Conservation (phyloP, 2,113 vertebrate species). For the Pachypanchax playfairii region DNA sequence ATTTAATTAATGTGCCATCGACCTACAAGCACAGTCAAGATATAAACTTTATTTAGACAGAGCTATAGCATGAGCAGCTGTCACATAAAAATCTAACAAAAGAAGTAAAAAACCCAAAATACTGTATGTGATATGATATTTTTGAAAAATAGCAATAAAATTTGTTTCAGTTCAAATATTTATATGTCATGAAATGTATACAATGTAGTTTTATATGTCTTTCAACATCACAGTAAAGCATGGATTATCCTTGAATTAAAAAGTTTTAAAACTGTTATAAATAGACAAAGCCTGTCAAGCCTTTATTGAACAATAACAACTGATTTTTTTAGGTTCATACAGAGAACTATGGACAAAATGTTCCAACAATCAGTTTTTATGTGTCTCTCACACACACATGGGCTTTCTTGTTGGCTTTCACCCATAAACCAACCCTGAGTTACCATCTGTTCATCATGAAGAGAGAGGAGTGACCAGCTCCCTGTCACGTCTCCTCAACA, state of each 20-base stretch:
- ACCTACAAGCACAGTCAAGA: background rate
- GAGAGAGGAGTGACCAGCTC: constrained; percentile 65
- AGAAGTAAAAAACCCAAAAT: background rate
- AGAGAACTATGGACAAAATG: constrained; percentile 24
- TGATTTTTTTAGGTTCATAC: background rate
- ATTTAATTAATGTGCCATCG: background rate
- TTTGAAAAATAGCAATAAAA: too few relatives aligned
- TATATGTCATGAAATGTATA: too few relatives aligned
- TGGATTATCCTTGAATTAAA: background rate
- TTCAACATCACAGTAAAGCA: too few relatives aligned
- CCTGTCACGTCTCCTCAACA: constrained; percentile 58
- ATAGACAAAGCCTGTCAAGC: background rate
- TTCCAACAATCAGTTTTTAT: constrained; percentile 50
- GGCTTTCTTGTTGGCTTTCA: constrained; percentile 69
- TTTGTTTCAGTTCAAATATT: too few relatives aligned
- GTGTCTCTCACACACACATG: constrained; percentile 57
- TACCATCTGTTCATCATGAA: constrained; percentile 79
- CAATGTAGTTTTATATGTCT: too few relatives aligned
- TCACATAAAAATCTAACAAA: background rate
- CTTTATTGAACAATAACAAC: constrained; percentile 1
- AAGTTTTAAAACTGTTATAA: constrained; percentile 14
- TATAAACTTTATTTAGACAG: background rate
- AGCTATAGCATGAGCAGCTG: background rate
- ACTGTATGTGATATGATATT: background rate
- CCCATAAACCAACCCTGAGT: constrained; percentile 72